These are phyloP conservation scores for Drosophila neocordata DNA, from an alignment of 1,140 invertebrate species.

Conservation along the genomic window DNA sequence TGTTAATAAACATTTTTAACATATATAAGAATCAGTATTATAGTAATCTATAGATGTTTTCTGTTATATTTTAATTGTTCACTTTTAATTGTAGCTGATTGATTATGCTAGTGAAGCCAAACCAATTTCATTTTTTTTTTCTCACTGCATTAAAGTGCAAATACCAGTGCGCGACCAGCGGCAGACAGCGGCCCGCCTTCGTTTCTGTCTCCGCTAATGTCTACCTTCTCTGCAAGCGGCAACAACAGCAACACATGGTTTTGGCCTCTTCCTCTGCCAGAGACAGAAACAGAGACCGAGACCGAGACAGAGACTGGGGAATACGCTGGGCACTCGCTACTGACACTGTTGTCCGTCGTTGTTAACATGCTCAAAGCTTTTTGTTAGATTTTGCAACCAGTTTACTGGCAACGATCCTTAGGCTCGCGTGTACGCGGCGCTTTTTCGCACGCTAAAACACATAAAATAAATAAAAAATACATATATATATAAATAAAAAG, in stretches of 20 bases:
- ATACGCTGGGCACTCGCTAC: constrained; percentile 8
- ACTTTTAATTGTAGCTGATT: neutral
- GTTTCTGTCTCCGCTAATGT: neutral
- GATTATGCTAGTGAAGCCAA: neutral
- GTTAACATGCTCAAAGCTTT: constrained; percentile 40
- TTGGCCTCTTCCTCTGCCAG: constrained; percentile 1
- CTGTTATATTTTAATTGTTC: neutral
- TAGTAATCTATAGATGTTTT: too few species aligned
- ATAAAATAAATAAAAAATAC: neutral
- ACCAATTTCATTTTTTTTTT: constrained; percentile 21
- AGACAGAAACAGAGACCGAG: neutral
- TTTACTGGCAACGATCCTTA: constrained; percentile 70
- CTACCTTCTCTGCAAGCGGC: constrained; percentile 7
- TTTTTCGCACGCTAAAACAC: constrained; percentile 15
- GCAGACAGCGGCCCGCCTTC: constrained; percentile 31
- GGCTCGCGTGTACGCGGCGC: constrained; percentile 41
- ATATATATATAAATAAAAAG: neutral
- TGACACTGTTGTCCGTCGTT: constrained; percentile 10
- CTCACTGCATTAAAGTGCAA: constrained; percentile 62
- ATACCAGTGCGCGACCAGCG: constrained; percentile 39
- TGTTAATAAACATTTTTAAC: too few species aligned
- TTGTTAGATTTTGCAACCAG: constrained; percentile 54
- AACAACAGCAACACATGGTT: constrained; percentile 44
- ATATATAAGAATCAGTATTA: too few species aligned
- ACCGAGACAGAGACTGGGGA: constrained; percentile 1